Evolutionary conservation across 2,888 invertebrate species (phyloP).

Genomic region (Scaptomyza cyrtandrae): DNA sequence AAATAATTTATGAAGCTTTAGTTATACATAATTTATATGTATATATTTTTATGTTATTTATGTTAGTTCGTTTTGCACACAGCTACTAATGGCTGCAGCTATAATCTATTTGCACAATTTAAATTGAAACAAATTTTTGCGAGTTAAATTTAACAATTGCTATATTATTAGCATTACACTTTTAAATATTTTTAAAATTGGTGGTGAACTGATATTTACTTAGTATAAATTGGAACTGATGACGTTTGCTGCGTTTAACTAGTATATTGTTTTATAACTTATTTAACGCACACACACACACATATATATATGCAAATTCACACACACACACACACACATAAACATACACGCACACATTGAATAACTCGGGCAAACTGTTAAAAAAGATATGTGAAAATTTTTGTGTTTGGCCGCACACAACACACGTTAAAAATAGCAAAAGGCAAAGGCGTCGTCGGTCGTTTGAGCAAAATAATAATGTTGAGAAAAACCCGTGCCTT

Average conservation of each 20-base stretch:
- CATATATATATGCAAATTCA: conserved; percentile 8
- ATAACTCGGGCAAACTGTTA: conserved; percentile 69
- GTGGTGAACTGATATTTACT: conserved; percentile 8
- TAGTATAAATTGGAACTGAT: conserved; percentile 8
- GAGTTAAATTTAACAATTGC: conserved; percentile 6
- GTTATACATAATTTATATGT: not conserved
- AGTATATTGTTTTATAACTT: conserved; percentile 69
- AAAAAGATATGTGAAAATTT: conserved; percentile 47
- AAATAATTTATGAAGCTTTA: too few relatives aligned
- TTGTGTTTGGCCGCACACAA: conserved; percentile 64
- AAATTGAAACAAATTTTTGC: not conserved
- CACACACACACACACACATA: not conserved
- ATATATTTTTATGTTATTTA: not conserved
- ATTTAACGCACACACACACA: conserved; percentile 57
- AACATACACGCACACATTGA: conserved; percentile 17
- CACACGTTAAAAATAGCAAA: conserved; percentile 71
- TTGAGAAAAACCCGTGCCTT: conserved; percentile 68
- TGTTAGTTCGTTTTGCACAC: conserved; percentile 14
- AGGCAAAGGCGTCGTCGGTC: conserved; percentile 47
- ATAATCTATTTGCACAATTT: conserved; percentile 30
- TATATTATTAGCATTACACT: not conserved
- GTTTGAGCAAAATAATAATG: conserved; percentile 31
- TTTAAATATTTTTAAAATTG: not conserved
- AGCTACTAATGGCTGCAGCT: conserved; percentile 35
- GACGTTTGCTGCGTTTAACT: conserved; percentile 25